Base-by-base conservation (phyloP, 2,888 invertebrate genomes). In the Plutella xylostella region DNA sequence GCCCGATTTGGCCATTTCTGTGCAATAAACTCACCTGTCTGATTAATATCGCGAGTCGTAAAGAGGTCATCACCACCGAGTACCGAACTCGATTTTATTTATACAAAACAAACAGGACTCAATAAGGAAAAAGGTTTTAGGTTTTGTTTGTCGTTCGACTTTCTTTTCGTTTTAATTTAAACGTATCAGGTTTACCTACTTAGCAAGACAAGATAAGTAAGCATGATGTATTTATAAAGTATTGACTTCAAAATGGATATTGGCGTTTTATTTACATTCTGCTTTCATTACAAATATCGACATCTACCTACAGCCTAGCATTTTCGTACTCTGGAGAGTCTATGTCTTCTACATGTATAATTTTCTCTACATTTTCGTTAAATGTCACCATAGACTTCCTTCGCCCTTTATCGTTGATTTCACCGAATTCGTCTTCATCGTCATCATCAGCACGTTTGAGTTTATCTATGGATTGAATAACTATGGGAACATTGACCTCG, bases 371-470 rank as follows among this genome's bases (percentile, higher is more conserved):
- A 28, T 85, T 79, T 58, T 86, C 85, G 58, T 86, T 86, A 52
- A 87, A 87, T 1, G 82, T 86, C 6, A 87, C 86, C 1, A 82
- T 77, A 3, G 85, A 83, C 60, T 86, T 86, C 53, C 72, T 70
- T 53, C 65, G 67, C 2, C 61, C 47, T 48, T 48, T 61, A 43
- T 22, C 44, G 37, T 52, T 60, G 9, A 45, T 51, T 64, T 83
- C 83, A 1, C 82, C 84, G 47, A 68, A 82, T 55, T 83, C 84
- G 51, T 84, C 78, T 14, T 72, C 76, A 17, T 75, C 76, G 1
- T 68, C 70, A 5, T 74, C 72, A 4, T 53, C 61, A 12, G 67
- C 70, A 41, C 73, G 72, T 58, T 83, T 82, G 20, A 82, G 56
- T 55, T 77, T 78, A 47, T 82, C 78, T 48, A 76, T 73, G 2